Conservation (phyloP, 1,140 invertebrate species). For the Cotesia typhae region DNA sequence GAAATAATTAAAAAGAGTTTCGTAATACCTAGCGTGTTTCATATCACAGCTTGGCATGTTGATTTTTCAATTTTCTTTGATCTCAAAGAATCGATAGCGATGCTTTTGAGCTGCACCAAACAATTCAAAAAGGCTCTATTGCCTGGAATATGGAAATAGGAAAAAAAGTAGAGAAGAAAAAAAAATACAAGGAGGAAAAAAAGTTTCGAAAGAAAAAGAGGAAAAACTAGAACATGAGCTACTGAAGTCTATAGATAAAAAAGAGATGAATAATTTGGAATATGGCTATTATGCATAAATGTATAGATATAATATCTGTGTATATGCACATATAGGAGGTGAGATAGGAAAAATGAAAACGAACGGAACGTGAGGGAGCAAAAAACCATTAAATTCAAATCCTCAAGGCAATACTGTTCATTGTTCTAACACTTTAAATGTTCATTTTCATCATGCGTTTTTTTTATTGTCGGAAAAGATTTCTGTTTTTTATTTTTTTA, state of each 20-base stretch:
- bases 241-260: background rate
- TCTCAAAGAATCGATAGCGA: background rate
- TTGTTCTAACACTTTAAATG: background rate
- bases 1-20: too few species aligned
- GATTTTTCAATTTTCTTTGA: too few species aligned
- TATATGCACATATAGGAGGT: background rate
- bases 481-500: too few species aligned
- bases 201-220: background rate
- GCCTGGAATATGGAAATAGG: constrained; percentile 4
- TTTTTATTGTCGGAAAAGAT: too few species aligned
- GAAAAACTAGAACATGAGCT: background rate
- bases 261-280: constrained; percentile 5
- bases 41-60: too few species aligned
- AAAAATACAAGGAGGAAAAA: background rate
- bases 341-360: background rate
- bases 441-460: too few species aligned
- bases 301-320: background rate
- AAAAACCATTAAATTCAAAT: constrained; percentile 20
- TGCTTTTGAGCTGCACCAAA: background rate
- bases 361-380: too few species aligned
- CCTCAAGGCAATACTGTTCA: constrained; percentile 16
- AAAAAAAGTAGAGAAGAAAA: background rate
- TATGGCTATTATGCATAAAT: constrained; percentile 15
- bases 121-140: background rate
- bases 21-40: too few species aligned